Conservation (phyloP, 2,113 vertebrate species). For the Carollia perspicillata region DNA sequence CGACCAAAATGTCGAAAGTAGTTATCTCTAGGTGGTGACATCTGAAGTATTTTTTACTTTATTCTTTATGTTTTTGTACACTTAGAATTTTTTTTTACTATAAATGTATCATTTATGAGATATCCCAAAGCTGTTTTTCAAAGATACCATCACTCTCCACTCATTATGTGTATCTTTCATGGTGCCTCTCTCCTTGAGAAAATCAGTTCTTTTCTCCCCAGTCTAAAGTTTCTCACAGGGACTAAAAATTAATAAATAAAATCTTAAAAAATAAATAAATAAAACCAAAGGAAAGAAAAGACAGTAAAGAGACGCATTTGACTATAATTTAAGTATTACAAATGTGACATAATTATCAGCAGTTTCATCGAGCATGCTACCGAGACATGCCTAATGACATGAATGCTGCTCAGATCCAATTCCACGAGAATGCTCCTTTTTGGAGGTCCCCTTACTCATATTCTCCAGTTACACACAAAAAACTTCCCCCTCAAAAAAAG, state of each 20-base stretch:
- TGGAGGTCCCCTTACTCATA: not conserved
- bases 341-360: conserved; percentile 1
- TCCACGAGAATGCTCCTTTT: not conserved
- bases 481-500: not conserved
- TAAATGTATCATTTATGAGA: conserved; percentile 11
- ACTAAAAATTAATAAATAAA: not conserved
- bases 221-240: not conserved
- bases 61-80: not conserved
- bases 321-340: conserved; percentile 4
- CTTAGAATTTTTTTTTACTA: not conserved
- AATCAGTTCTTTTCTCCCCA: not conserved
- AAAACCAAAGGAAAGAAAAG: not conserved
- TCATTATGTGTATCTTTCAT: not conserved
- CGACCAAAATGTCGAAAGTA: conserved; percentile 6
- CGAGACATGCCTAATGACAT: not conserved
- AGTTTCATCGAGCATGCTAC: not conserved
- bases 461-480: not conserved
- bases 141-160: not conserved
- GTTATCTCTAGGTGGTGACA: conserved; percentile 14
- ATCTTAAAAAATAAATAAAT: too few relatives aligned
- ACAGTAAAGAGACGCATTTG: not conserved
- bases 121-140: not conserved
- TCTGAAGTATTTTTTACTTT: conserved; percentile 10
- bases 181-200: not conserved
- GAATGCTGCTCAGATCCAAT: not conserved